Evolutionary conservation across 2,797 vertebrate genomes (phyloP).

Genomic region (Peromyscus aztecus): DNA sequence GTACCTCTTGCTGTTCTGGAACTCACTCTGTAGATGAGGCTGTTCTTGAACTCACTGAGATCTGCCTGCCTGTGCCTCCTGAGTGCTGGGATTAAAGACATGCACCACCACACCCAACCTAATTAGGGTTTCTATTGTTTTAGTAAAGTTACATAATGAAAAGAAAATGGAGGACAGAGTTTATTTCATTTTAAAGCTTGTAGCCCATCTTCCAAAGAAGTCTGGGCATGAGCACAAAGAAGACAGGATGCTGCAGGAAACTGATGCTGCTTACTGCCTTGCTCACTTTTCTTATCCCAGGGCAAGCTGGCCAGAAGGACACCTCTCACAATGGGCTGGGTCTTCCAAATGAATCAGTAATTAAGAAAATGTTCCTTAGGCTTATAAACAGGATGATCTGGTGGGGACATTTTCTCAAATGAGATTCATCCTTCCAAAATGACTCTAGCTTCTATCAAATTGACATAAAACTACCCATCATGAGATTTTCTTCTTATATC

Average conservation of each 20-base stretch:
- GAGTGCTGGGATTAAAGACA: no score
- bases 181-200: neutral
- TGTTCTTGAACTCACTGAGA: no score
- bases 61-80: no score
- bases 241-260: neutral
- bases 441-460: neutral
- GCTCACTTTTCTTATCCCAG: neutral
- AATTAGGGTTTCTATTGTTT: neutral
- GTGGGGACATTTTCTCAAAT: neutral
- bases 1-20: no score
- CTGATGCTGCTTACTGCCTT: neutral
- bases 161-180: neutral
- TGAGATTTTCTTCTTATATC: neutral
- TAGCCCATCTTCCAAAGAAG: neutral
- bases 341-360: neutral
- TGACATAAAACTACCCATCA: neutral
- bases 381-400: neutral
- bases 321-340: neutral
- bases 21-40: no score
- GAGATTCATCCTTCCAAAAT: neutral
- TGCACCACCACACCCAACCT: no score
- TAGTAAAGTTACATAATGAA: neutral
- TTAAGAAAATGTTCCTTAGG: neutral
- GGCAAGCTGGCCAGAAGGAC: neutral
- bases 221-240: neutral